A percentile compares a stretch with the other conserved stretches of the same genome.
Evolutionary conservation across 2,888 invertebrate genomes (phyloP).

Genomic region (Morinoia aosen): DNA sequence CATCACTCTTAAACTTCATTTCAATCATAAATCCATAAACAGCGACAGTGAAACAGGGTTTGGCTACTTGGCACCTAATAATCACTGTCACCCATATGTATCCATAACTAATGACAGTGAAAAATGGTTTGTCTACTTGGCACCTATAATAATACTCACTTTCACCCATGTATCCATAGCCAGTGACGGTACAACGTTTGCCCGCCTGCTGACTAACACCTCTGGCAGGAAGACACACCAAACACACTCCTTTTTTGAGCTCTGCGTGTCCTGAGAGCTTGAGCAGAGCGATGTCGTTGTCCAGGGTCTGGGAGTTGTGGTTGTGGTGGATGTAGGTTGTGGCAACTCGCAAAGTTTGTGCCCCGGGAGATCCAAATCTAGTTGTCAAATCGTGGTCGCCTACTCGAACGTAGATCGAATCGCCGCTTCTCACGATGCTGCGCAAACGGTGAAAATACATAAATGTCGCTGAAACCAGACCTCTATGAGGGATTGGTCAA

Average conservation of each 20-base stretch:
- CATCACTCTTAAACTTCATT: too few relatives aligned
- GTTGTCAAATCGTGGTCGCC: slow-evolving; percentile 93
- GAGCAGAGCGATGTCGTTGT: slow-evolving; percentile 92
- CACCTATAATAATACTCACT: slow-evolving; percentile 74
- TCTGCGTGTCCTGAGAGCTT: slow-evolving; percentile 79
- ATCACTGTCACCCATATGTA: too few relatives aligned
- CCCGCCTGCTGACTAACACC: slow-evolving; percentile 88
- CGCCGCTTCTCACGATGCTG: slow-evolving; percentile 93
- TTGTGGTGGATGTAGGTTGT: slow-evolving; percentile 96
- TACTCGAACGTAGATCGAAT: slow-evolving; percentile 92
- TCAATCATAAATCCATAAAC: too few relatives aligned
- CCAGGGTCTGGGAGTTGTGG: slow-evolving; percentile 93
- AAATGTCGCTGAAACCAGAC: neutral
- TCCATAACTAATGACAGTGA: too few relatives aligned
- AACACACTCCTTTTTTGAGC: slow-evolving; percentile 80
- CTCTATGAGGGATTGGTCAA: slow-evolving; percentile 6
- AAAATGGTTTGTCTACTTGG: too few relatives aligned
- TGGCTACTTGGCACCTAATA: too few relatives aligned
- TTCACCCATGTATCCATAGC: slow-evolving; percentile 96
- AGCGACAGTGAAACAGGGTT: too few relatives aligned
- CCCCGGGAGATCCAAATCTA: slow-evolving; percentile 91
- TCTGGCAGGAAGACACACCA: slow-evolving; percentile 90
- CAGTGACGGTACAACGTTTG: slow-evolving; percentile 91
- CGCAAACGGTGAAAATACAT: slow-evolving; percentile 25
- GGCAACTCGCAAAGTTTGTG: slow-evolving; percentile 89